Evolutionary conservation across 2,888 invertebrate genomes (phyloP), one percentile per base, ranked within the genome.

Genomic region (Drosophila prolongata): DNA sequence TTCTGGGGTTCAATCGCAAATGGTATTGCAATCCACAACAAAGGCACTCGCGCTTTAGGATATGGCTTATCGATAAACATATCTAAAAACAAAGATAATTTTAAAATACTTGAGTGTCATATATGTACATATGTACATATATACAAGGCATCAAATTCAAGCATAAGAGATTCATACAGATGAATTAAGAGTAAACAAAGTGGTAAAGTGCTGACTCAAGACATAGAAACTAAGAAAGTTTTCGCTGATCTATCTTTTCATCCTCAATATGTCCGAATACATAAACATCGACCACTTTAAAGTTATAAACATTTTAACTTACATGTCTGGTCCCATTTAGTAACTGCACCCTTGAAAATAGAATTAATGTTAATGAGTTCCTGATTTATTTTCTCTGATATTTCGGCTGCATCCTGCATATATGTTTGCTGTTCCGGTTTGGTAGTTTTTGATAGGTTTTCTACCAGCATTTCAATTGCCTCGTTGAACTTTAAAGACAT

Each of bases 391-490:
- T 55, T 30, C n/a, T 30, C 27, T 3, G 30, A 13, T 30, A 55
- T 46, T 16, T 55, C 54, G n/a, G 13, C 1, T 8, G 30, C 54
- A 30, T 55, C 54, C 16, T 16, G 16, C 90, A 4, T 30, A 16
- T 46, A 46, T 10, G 3, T 6, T 10, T 44, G 2, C 47, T 8
- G 11, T 6, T 30, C 16, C 9, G 54, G 27, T 11, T 9, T 30
- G 8, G 16, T 6, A 8, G 3, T 14, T 14, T 14, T 40, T 14
- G 27, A 5, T 27, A 53, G 11, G 40, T 37, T 27, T 13, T 11
- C 24, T 14, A 14, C 11, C 9, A 53, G 10, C 16, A 43, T 11
- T 19, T 43, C 43, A 16, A 43, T 0, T 6, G 43, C 43, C 19
- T 43, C 43, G 19, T 43, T 19, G 11, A 43, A 19, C 11, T 43